phyloP scores from a whole-genome alignment of 2,797 vertebrate genomes.

The Manis pentadactyla region DNA sequence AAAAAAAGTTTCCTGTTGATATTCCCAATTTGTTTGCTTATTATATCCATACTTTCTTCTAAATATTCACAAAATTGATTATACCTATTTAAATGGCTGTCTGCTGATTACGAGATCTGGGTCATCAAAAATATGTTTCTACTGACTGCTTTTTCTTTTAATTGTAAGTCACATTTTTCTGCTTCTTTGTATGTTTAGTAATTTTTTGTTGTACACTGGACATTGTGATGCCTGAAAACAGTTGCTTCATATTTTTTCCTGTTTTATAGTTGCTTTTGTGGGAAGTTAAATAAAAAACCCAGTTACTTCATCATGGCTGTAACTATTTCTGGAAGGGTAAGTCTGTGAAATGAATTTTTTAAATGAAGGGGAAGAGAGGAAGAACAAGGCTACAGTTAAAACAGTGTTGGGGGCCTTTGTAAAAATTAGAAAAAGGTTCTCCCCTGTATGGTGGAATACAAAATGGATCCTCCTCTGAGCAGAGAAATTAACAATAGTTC shows the following conservation, averaged over 20 bases:
- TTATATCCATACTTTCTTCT: background rate
- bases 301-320: background rate
- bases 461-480: background rate
- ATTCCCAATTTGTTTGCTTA: background rate
- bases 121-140: background rate
- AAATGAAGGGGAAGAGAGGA: background rate
- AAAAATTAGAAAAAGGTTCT: background rate
- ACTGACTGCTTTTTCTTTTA: background rate
- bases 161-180: background rate
- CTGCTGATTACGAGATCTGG: background rate
- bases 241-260: conserved; percentile 12
- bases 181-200: background rate
- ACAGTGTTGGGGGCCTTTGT: background rate
- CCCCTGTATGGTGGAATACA: background rate
- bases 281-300: background rate
- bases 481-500: background rate
- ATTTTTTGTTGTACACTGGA: background rate
- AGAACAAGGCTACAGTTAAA: background rate
- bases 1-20: background rate
- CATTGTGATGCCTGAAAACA: background rate
- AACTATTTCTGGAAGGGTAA: conserved; percentile 4
- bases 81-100: background rate
- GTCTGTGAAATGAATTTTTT: background rate
- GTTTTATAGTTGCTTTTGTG: background rate
- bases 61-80: background rate